Evolutionary conservation across 1,140 invertebrate species (phyloP).

Genomic region (Choristoneura fumiferana): DNA sequence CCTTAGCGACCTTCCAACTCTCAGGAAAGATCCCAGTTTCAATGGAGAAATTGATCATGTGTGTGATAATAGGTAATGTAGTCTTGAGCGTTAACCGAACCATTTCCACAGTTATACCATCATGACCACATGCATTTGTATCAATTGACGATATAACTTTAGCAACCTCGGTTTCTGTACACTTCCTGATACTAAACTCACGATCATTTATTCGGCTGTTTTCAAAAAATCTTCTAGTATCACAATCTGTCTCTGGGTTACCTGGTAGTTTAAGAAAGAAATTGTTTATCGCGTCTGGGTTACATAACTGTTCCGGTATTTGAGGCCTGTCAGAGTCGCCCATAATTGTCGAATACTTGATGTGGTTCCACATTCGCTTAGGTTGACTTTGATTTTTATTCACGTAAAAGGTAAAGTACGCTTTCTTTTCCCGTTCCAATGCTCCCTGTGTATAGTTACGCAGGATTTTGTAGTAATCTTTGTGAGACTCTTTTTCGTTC

Average conservation of each 20-base stretch:
- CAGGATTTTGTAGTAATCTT: constrained; percentile 3
- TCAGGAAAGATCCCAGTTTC: constrained; percentile 10
- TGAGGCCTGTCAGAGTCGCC: not conserved
- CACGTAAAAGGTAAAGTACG: constrained; percentile 4
- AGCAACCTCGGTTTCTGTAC: not conserved
- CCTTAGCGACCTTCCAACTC: constrained; percentile 26
- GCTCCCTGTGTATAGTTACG: not conserved
- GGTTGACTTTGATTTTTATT: constrained; percentile 5
- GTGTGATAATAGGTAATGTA: constrained; percentile 14
- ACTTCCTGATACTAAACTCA: not conserved
- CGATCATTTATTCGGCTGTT: not conserved
- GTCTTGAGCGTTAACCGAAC: not conserved
- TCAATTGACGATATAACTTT: constrained; percentile 9
- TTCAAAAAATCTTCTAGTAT: not conserved
- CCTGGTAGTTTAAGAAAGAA: constrained; percentile 5
- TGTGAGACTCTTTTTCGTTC: not conserved
- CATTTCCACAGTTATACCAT: constrained; percentile 5
- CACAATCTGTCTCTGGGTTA: not conserved
- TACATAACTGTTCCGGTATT: constrained; percentile 7
- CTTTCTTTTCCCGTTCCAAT: not conserved
- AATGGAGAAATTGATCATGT: no score
- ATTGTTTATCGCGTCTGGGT: constrained; percentile 5
- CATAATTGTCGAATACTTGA: not conserved
- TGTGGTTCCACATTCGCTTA: not conserved
- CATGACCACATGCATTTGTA: constrained; percentile 18